These are phyloP conservation scores for Todus mexicanus DNA, from an alignment of 2,797 vertebrate species.

Conservation along the genomic window DNA sequence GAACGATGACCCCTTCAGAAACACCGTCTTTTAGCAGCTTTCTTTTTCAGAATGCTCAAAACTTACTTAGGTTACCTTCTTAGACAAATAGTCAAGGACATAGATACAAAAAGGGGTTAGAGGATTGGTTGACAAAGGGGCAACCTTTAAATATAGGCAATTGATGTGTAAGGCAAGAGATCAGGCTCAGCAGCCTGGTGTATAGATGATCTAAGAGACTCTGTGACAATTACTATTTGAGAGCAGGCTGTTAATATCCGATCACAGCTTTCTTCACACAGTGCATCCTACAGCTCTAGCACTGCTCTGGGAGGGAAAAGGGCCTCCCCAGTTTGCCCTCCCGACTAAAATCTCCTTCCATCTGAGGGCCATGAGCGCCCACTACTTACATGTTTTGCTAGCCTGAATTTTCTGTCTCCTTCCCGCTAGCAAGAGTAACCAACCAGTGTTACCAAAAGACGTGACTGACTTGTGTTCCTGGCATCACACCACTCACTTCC, in stretches of 20 bases:
- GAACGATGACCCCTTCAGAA: not conserved
- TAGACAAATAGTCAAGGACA: not conserved
- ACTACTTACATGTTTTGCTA: not conserved
- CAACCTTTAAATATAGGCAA: not conserved
- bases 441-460: not conserved
- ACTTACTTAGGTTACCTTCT: not conserved
- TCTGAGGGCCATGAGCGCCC: not conserved
- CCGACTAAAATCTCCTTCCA: not conserved
- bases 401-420: not conserved
- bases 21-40: rapidly evolving
- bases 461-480: not conserved
- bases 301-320: not conserved
- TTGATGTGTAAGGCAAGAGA: not conserved
- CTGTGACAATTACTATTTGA: rapidly evolving
- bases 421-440: not conserved
- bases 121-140: not conserved
- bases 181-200: not conserved
- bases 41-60: not conserved
- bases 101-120: not conserved
- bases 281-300: not conserved
- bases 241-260: not conserved
- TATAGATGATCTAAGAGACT: not conserved
- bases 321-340: not conserved
- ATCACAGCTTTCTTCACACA: too few relatives aligned
- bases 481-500: not conserved